phyloP scores from a whole-genome alignment of 2,797 vertebrate species.

The Premnoplex brunnescens region DNA sequence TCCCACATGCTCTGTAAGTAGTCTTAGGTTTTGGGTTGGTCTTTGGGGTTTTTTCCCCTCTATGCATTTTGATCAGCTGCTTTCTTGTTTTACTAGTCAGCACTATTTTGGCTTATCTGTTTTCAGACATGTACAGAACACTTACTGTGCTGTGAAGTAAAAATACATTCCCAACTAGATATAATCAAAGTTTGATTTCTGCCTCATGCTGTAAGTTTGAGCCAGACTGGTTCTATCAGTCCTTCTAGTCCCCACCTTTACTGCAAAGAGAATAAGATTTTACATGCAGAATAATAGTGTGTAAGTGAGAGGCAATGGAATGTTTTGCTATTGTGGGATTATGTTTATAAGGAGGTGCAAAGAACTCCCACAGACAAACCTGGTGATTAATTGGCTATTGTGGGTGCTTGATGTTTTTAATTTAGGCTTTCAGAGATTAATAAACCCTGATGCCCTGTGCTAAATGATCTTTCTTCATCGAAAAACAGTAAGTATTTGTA shows the following conservation, averaged over 20 bases:
- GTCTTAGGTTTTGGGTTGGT: neutral
- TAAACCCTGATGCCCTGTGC: neutral
- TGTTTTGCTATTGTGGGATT: conserved; percentile 9
- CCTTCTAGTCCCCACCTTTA: neutral
- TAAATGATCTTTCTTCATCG: neutral
- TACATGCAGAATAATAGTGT: neutral
- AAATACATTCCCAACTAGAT: neutral
- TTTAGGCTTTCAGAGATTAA: neutral
- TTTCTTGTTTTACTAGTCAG: neutral
- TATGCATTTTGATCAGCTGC: neutral
- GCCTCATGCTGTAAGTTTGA: neutral
- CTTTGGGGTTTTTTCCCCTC: neutral
- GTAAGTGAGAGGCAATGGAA: neutral
- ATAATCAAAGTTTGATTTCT: neutral
- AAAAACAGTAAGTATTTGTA: neutral
- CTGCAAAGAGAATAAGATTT: neutral
- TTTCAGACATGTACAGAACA: neutral
- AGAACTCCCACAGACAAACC: neutral
- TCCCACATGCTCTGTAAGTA: neutral
- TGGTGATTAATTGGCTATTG: neutral
- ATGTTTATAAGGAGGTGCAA: neutral
- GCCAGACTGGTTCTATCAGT: neutral
- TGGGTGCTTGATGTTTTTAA: neutral
- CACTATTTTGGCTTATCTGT: neutral
- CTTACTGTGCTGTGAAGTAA: neutral